phyloP scores from a whole-genome alignment of 2,797 vertebrate genomes.

The Sphenodon punctatus region DNA sequence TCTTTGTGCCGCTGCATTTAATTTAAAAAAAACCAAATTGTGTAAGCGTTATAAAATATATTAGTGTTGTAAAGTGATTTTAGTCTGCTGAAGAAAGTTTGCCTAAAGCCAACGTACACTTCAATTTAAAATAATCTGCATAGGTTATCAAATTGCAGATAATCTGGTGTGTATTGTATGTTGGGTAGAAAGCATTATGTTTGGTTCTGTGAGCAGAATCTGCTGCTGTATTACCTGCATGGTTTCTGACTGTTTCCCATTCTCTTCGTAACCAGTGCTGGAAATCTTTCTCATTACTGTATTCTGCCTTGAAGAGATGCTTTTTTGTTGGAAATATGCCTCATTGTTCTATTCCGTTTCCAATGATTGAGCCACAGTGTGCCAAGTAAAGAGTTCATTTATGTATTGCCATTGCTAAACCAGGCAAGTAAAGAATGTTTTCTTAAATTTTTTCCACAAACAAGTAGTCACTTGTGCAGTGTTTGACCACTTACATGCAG shows the following conservation, averaged over 20 bases:
- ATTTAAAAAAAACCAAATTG: background rate
- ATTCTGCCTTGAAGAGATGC: rapidly evolving
- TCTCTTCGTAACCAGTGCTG: background rate
- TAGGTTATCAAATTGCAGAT: slow-evolving; percentile 2
- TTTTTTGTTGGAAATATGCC: slow-evolving; percentile 7
- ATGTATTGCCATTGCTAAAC: background rate
- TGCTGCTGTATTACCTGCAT: background rate
- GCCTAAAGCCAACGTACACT: background rate
- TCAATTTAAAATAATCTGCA: background rate
- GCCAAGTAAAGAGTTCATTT: background rate
- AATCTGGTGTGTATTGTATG: background rate
- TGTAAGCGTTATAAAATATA: background rate
- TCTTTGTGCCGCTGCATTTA: background rate
- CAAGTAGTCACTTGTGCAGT: too few species aligned
- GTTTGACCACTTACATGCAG: background rate
- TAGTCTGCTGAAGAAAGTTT: background rate
- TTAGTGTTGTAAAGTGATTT: background rate
- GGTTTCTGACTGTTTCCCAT: background rate
- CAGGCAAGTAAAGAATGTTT: background rate
- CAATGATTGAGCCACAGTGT: background rate
- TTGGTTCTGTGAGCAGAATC: background rate
- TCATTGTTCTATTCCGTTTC: background rate
- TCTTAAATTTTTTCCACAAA: too few species aligned
- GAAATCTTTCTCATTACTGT: background rate
- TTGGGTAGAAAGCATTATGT: background rate